Evolutionary conservation across 2,888 invertebrate species (phyloP), one percentile per base, ranked within the genome.

Genomic region (Acanthosepion pharaonis): DNA sequence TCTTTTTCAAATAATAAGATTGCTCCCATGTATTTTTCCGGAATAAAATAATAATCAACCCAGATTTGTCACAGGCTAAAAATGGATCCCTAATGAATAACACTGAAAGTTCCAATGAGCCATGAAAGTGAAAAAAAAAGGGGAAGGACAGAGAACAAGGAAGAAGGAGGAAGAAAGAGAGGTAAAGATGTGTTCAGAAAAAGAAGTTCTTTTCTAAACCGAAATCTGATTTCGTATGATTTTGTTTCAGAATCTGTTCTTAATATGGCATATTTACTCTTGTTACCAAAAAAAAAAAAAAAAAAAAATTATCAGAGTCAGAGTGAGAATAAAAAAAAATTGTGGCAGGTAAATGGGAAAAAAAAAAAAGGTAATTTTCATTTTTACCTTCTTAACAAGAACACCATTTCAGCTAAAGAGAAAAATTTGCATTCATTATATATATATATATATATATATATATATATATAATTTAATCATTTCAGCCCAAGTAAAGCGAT

Each of bases 11-110:
- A 78, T n/a, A 33, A 78, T 33, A 78, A 78, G 9, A n/a, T 78
- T n/a, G 78, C n/a, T 78, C 78, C 78, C 23, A 18, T 78, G n/a
- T n/a, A n/a, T 78, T 78, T 78, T 78, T 78, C 33, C 33, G 15
- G 33, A 78, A 78, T 78, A 78, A 78, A 78, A 78, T 78, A 78
- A 78, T 78, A 78, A 78, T 78, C 78, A 78, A 78, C 33, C 78
- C 78, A 33, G 78, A 78, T 78, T 78, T 78, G 78, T 78, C 78
- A 78, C 78, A 78, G 78, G 78, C 78, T 78, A 78, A 78, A 78
- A 33, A 78, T 78, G 78, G 78, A 78, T 78, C n/a, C 78, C 78
- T 78, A 78, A 78, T 78, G 78, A 78, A 78, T n/a, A 15, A 11
- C 3, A 6, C n/a, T 78, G 78, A 78, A 78, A 78, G n/a, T 78